These are phyloP conservation scores for Octodonta nipae DNA, from an alignment of 2,888 invertebrate genomes.

Conservation along the genomic window DNA sequence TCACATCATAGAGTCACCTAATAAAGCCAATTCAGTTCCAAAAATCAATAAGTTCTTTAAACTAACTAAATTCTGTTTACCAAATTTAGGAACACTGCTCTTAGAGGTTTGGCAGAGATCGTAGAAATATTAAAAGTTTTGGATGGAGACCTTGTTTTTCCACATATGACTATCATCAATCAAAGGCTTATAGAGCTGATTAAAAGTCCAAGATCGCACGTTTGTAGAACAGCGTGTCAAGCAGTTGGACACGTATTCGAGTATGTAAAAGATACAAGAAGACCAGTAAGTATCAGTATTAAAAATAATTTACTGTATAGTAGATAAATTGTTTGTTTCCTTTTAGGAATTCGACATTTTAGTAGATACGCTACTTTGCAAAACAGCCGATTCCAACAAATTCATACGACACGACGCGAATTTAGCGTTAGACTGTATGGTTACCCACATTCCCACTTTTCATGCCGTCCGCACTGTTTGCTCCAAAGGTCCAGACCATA, in stretches of 20 bases:
- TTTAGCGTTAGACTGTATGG: slow-evolving; percentile 53
- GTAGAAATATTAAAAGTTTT: slow-evolving; percentile 25
- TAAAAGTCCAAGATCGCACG: slow-evolving; percentile 33
- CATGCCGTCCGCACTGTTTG: slow-evolving; percentile 43
- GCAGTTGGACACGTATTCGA: slow-evolving; percentile 34
- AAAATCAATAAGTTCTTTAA: too few relatives aligned
- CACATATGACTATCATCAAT: slow-evolving; percentile 31
- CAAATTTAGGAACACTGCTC: slow-evolving; percentile 24
- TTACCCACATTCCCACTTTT: slow-evolving; percentile 49
- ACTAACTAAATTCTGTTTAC: too few relatives aligned
- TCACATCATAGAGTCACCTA: too few relatives aligned
- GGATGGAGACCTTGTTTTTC: slow-evolving; percentile 23
- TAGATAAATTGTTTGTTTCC: too few relatives aligned
- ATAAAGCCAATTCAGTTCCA: too few relatives aligned
- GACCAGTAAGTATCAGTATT: slow-evolving; percentile 29
- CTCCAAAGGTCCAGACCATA: slow-evolving; percentile 40
- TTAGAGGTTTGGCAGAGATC: slow-evolving; percentile 32
- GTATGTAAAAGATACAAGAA: slow-evolving; percentile 32
- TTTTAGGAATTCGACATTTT: slow-evolving; percentile 57
- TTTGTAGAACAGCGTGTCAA: slow-evolving; percentile 34
- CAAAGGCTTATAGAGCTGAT: slow-evolving; percentile 33
- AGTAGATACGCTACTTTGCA: slow-evolving; percentile 48
- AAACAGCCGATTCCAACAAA: slow-evolving; percentile 59
- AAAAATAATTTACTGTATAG: too few relatives aligned
- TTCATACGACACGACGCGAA: slow-evolving; percentile 66